These are phyloP conservation scores for Lochmaea capreae DNA, from an alignment of 2,888 invertebrate genomes.

Conservation along the genomic window DNA sequence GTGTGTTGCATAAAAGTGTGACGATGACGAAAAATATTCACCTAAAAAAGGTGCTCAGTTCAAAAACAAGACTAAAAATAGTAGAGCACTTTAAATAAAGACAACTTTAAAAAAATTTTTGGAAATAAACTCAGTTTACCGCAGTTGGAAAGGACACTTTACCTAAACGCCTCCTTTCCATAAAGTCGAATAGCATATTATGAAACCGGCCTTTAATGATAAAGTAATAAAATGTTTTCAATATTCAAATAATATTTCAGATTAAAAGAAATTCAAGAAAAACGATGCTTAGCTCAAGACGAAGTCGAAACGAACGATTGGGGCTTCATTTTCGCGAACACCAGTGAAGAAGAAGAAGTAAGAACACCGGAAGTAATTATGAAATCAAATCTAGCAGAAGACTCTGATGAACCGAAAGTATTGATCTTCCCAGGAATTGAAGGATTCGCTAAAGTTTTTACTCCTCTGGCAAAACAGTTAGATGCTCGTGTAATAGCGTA, in stretches of 20 bases:
- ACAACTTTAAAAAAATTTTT: no score
- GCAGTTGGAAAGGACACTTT: no score
- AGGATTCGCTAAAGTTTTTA: constrained; percentile 70
- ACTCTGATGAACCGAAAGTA: constrained; percentile 61
- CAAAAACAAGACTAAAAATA: no score
- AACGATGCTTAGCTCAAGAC: constrained; percentile 69
- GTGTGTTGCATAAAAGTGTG: no score
- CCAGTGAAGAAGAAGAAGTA: constrained; percentile 67
- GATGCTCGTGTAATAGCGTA: constrained; percentile 69
- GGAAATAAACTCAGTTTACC: no score
- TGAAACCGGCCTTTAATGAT: no score
- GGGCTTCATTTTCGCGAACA: constrained; percentile 1
- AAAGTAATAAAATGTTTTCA: no score
- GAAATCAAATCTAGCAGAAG: constrained; percentile 11
- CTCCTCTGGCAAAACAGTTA: constrained; percentile 68
- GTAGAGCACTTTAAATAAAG: no score
- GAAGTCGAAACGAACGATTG: constrained; percentile 58
- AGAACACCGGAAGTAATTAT: constrained; percentile 12
- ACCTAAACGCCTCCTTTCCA: no score
- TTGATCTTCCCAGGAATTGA: constrained; percentile 78
- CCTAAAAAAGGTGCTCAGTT: no score
- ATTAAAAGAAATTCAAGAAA: constrained; percentile 68
- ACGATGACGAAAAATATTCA: no score
- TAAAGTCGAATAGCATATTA: no score
- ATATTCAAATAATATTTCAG: constrained; percentile 55